Evolutionary conservation across 2,888 invertebrate genomes (phyloP).

Genomic region (Shargacucullia verbasci): DNA sequence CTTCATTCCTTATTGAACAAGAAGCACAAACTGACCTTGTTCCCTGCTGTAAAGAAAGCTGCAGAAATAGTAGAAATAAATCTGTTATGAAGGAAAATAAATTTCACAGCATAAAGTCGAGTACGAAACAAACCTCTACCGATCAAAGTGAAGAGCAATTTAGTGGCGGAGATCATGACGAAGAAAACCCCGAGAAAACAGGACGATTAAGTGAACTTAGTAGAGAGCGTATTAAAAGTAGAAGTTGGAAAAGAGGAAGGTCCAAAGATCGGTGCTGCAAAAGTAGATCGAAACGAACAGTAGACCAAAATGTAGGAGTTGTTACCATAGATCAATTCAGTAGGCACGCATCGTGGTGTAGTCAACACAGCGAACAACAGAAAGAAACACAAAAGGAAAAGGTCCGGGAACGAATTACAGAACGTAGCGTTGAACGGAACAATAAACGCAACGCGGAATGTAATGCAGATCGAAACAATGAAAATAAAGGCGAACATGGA

Average conservation of each 20-base stretch:
- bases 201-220: background rate
- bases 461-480: background rate
- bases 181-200: background rate
- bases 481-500: background rate
- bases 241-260: background rate
- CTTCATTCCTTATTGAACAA: conserved; percentile 31
- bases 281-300: background rate
- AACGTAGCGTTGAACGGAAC: too few species aligned
- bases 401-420: background rate
- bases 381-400: background rate
- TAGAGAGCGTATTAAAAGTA: background rate
- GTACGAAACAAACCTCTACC: background rate
- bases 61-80: conserved; percentile 9
- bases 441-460: background rate
- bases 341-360: background rate
- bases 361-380: background rate
- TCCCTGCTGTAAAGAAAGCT: background rate
- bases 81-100: background rate
- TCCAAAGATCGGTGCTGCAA: background rate
- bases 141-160: background rate
- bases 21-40: conserved; percentile 54
- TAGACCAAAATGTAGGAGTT: background rate
- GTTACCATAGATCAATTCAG: background rate
- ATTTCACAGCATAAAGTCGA: background rate
- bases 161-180: too few species aligned